phyloP scores from a whole-genome alignment of 2,888 invertebrate genomes.

The Monochamus alternatus region DNA sequence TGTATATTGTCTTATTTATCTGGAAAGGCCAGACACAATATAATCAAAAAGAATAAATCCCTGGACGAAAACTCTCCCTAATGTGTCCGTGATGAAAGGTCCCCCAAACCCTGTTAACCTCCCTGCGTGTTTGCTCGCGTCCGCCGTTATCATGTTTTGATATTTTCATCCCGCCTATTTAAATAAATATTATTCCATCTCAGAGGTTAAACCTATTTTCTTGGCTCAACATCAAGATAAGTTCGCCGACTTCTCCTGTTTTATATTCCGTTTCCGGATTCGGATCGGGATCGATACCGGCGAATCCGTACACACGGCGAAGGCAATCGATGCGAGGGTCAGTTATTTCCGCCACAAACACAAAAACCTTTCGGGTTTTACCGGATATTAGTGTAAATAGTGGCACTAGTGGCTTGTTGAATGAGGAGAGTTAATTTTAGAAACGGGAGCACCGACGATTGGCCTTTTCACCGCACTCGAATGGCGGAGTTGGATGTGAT shows the following conservation, averaged over 20 bases:
- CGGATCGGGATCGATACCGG: conserved; percentile 21
- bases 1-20: no score
- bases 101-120: conserved; percentile 3
- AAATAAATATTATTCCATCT: conserved; percentile 11
- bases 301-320: background rate
- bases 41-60: background rate
- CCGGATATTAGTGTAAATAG: conserved; percentile 19
- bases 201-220: background rate
- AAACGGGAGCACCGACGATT: conserved; percentile 17
- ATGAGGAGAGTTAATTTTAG: conserved; percentile 32
- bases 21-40: no score
- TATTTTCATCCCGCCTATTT: conserved; percentile 11
- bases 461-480: conserved; percentile 27
- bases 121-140: no score
- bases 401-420: conserved; percentile 16
- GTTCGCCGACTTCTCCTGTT: conserved; percentile 17
- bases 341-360: conserved; percentile 23
- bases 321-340: background rate
- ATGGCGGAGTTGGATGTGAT: conserved; percentile 23
- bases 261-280: conserved; percentile 5
- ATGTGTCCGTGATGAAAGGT: background rate
- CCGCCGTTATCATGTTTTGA: conserved; percentile 6
- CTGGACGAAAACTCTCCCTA: background rate
- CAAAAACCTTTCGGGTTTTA: conserved; percentile 8
- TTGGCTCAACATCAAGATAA: conserved; percentile 2